phyloP scores from a whole-genome alignment of 2,888 invertebrate species.

The Scaptomyza caliginosa region DNA sequence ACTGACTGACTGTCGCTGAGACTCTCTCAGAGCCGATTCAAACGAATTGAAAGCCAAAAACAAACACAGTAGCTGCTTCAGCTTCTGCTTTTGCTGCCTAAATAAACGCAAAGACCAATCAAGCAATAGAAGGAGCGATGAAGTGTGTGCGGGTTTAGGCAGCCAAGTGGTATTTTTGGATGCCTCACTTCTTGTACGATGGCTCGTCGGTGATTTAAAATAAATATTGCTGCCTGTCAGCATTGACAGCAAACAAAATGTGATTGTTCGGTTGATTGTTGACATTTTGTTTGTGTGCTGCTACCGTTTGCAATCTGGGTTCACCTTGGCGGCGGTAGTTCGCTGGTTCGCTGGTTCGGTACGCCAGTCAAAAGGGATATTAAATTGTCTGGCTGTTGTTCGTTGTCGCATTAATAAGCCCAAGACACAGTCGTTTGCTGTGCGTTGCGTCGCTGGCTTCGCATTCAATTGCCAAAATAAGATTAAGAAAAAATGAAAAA shows the following conservation, averaged over 20 bases:
- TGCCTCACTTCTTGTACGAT: conserved; percentile 34
- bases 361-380: conserved; percentile 61
- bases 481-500: not conserved
- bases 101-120: conserved; percentile 69
- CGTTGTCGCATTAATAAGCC: conserved; percentile 78
- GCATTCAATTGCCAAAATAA: conserved; percentile 72
- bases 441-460: conserved; percentile 16
- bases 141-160: not conserved
- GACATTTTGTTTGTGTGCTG: conserved; percentile 66
- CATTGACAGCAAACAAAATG: conserved; percentile 78
- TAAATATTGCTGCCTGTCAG: conserved; percentile 80
- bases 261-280: conserved; percentile 80
- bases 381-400: conserved; percentile 68
- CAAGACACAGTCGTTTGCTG: conserved; percentile 28
- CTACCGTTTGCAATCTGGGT: conserved; percentile 55
- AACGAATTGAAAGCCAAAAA: conserved; percentile 73
- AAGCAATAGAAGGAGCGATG: conserved; percentile 33
- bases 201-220: conserved; percentile 73
- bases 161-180: conserved; percentile 15
- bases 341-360: conserved; percentile 6
- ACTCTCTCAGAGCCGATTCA: conserved; percentile 55
- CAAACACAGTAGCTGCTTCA: conserved; percentile 67
- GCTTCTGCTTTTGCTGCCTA: conserved; percentile 56
- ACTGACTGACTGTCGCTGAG: conserved; percentile 27
- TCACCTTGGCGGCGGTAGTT: conserved; percentile 22